These are phyloP conservation scores for Platycheirus albimanus DNA, from an alignment of 2,888 invertebrate genomes.

Conservation along the genomic window DNA sequence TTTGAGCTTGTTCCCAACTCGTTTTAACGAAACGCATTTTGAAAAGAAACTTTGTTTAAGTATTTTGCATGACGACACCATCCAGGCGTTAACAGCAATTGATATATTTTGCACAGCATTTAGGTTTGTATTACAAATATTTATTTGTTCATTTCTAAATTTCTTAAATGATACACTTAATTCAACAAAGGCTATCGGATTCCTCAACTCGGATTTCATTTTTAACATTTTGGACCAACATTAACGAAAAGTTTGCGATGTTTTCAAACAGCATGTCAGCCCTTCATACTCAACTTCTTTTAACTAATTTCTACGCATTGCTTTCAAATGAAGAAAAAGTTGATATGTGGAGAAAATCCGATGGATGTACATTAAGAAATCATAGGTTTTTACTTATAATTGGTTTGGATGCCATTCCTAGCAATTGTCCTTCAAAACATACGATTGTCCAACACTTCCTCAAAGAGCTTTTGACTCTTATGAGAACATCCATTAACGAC, in stretches of 20 bases:
- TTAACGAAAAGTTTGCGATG: slow-evolving; percentile 41
- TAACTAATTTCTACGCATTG: slow-evolving; percentile 32
- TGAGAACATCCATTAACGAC: not conserved
- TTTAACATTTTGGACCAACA: slow-evolving; percentile 44
- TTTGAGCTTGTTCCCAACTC: not conserved
- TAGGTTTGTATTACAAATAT: slow-evolving; percentile 21
- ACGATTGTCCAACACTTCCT: slow-evolving; percentile 18
- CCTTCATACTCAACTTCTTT: slow-evolving; percentile 37
- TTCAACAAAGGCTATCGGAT: slow-evolving; percentile 9
- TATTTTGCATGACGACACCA: slow-evolving; percentile 1
- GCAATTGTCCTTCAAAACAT: not conserved
- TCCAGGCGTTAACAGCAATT: slow-evolving; percentile 12
- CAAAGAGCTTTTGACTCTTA: slow-evolving; percentile 32
- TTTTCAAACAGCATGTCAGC: slow-evolving; percentile 36
- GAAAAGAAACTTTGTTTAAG: not conserved
- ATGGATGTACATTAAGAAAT: not conserved
- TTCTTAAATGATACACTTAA: too few species aligned
- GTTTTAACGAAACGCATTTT: not conserved
- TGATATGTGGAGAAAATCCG: slow-evolving; percentile 40
- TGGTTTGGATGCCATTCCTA: slow-evolving; percentile 25
- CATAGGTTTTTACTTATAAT: slow-evolving; percentile 41
- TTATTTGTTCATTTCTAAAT: not conserved
- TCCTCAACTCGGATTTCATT: not conserved
- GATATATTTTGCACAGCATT: slow-evolving; percentile 51
- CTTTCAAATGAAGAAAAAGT: slow-evolving; percentile 23